Conservation (phyloP, 2,797 vertebrate species). For the Anabacerthia variegaticeps region DNA sequence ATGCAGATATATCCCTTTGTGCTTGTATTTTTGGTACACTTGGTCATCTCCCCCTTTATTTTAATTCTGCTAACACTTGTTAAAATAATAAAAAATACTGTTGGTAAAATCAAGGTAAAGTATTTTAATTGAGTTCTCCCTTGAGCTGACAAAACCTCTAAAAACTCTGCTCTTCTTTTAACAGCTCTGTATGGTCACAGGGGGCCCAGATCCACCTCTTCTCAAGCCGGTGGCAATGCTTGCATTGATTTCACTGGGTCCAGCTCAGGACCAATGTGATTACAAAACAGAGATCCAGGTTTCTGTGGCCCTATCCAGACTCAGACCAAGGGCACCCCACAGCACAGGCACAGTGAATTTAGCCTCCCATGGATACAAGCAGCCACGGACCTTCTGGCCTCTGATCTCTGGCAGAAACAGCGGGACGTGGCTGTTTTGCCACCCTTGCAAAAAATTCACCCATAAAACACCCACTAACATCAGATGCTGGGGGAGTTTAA, state of each 20-base stretch:
- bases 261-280: background rate
- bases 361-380: background rate
- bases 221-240: background rate
- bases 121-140: background rate
- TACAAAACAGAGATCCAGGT: background rate
- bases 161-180: background rate
- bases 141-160: background rate
- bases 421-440: background rate
- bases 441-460: conserved; percentile 6
- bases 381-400: background rate
- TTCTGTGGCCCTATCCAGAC: background rate
- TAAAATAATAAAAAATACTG: background rate
- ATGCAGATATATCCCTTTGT: background rate
- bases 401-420: background rate
- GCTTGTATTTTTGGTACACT: background rate
- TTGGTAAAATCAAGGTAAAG: background rate
- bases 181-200: background rate
- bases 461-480: conserved; percentile 19
- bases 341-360: background rate
- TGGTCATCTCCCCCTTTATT: background rate
- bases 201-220: background rate
- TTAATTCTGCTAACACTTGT: background rate
- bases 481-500: background rate
- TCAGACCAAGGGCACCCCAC: background rate
- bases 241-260: background rate